Evolutionary conservation across 2,888 invertebrate genomes (phyloP), one percentile per base, ranked within the genome.

Genomic region (Lamproptera curius): DNA sequence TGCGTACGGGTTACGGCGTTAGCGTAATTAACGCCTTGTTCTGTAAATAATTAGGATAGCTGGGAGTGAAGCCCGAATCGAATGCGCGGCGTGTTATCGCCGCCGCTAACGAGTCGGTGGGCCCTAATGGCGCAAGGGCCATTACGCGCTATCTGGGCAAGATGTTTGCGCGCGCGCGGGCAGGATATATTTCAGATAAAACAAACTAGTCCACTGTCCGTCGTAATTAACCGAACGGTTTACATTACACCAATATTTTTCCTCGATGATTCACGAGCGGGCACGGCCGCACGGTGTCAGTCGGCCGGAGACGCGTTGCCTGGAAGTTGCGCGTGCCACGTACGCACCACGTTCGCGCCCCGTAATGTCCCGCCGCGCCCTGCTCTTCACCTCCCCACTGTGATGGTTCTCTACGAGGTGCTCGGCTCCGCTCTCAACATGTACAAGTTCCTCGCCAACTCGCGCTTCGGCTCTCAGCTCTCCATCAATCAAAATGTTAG

Each of bases 221-320:
- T 64, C 61, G 72, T 76, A 73, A 79, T 78, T 76, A 76, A 73
- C 74, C 70, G 70, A n/a, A 68, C 65, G 65, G 69, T 76, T 48
- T 49, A 49, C 44, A 44, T 76, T 74, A 61, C 65, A 68, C 55
- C 63, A 70, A 72, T 70, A 70, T 85, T 84, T 49, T 84, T 83
- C 84, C 84, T 84, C 56, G 13, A 64, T 82, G 79, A 82, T 61
- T 81, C 81, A 82, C 61, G n/a, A n/a, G n/a, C 59, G 47, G 55
- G 49, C 34, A 43, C 23, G 48, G 46, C 52, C 44, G 55, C 48
- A 58, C 49, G 51, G 43, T 57, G 52, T 64, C 64, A 53, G 54
- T 57, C 55, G 53, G 55, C 51, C 44, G 37, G 36, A 37, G 51
- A 46, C 51, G 52, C 49, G 52, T 46, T 58, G 43, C 28, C 5